These are phyloP conservation scores for Pteropus rufus DNA, from an alignment of 2,797 vertebrate genomes.

Conservation along the genomic window DNA sequence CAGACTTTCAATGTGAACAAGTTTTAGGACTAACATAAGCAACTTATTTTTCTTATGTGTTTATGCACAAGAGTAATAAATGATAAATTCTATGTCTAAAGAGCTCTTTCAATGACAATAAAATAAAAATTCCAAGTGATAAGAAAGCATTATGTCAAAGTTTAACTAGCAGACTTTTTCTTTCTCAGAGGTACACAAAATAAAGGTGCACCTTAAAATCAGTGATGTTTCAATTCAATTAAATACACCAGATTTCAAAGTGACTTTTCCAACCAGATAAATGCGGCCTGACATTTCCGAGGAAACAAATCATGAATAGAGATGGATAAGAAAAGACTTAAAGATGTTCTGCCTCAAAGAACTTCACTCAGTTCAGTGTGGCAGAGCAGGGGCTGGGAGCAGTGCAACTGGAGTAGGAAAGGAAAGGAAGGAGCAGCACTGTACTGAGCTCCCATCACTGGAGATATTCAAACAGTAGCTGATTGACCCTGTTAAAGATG, in stretches of 20 bases:
- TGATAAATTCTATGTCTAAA: neutral
- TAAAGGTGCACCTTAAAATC: neutral
- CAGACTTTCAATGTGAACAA: neutral
- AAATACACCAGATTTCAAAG: neutral
- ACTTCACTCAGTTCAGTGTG: neutral
- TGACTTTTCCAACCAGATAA: neutral
- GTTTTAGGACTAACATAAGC: neutral
- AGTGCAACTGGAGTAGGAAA: too few relatives aligned
- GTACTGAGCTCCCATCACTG: neutral
- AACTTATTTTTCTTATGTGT: neutral
- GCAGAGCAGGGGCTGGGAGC: neutral
- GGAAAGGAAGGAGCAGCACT: rapidly evolving
- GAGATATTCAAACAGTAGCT: neutral
- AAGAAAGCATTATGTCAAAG: neutral
- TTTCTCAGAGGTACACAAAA: neutral
- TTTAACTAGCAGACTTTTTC: neutral
- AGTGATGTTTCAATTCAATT: neutral
- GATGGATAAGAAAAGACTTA: neutral
- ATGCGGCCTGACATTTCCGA: neutral
- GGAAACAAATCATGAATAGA: neutral
- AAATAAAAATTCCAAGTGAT: neutral
- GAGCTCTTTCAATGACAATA: neutral
- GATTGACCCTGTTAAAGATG: neutral
- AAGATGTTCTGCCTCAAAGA: neutral
- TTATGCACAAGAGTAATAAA: neutral